Conservation (phyloP, 2,888 invertebrate species). For the Dexiosoma caninum region DNA sequence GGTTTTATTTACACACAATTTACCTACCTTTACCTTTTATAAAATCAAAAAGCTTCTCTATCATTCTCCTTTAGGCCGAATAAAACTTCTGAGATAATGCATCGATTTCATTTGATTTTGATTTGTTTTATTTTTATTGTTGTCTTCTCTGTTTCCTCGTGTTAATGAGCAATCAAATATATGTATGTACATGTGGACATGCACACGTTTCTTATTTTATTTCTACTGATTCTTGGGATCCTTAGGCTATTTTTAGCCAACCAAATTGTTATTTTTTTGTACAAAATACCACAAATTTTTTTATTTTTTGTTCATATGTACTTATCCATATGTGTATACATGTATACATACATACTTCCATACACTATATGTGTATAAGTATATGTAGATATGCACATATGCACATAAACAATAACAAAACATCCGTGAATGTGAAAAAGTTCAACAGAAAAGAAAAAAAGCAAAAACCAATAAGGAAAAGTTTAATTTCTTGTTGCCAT, state of each 20-base stretch:
- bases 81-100: constrained; percentile 36
- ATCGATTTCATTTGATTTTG: constrained; percentile 20
- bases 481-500: constrained; percentile 8
- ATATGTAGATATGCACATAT: no score
- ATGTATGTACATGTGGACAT: not conserved
- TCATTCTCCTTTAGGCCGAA: not conserved
- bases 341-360: no score
- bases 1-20: constrained; percentile 9
- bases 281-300: constrained; percentile 12
- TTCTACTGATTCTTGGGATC: constrained; percentile 26
- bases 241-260: constrained; percentile 58
- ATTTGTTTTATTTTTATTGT: constrained; percentile 10
- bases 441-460: not conserved
- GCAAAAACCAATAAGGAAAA: no score
- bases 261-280: not conserved
- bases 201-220: not conserved
- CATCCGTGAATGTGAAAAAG: constrained; percentile 3
- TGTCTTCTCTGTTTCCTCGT: constrained; percentile 14
- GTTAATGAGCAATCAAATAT: constrained; percentile 21
- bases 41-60: not conserved
- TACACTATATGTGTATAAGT: no score
- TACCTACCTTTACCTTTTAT: not conserved
- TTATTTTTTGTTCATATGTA: no score
- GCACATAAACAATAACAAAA: constrained; percentile 13
- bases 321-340: no score